Conservation (phyloP, 2,113 vertebrate genomes). For the Chamaetylas fuelleborni region DNA sequence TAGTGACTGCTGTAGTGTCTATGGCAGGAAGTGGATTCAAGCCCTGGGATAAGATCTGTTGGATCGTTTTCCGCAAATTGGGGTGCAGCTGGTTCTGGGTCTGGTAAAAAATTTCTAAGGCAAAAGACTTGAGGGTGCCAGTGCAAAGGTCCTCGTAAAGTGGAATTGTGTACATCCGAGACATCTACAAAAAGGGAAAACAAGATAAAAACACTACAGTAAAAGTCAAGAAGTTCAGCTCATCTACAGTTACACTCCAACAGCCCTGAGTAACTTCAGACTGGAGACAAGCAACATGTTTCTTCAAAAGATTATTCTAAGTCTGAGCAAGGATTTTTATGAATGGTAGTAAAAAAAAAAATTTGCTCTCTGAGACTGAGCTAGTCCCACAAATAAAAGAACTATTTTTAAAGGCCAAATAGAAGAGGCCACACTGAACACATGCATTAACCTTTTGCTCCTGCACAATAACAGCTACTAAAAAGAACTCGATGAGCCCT, state of each 20-base stretch:
- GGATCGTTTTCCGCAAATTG: slow-evolving; percentile 89
- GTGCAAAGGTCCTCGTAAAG: slow-evolving; percentile 94
- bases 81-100: slow-evolving; percentile 91
- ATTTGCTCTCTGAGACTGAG: neutral
- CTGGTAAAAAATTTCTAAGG: slow-evolving; percentile 93
- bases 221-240: neutral
- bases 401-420: neutral
- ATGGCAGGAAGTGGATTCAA: slow-evolving; percentile 68
- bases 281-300: neutral
- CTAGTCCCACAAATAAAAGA: neutral
- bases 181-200: slow-evolving; percentile 79
- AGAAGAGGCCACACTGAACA: neutral
- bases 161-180: slow-evolving; percentile 97
- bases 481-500: neutral
- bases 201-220: neutral
- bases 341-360: neutral
- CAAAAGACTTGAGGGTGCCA: slow-evolving; percentile 89
- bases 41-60: slow-evolving; percentile 91
- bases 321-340: neutral
- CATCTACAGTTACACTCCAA: neutral
- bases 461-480: neutral
- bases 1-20: slow-evolving; percentile 32
- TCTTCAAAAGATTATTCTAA: neutral
- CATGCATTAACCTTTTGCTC: neutral
- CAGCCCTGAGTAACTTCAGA: neutral